Evolutionary conservation across 2,888 invertebrate genomes (phyloP), one percentile per base, ranked within the genome.

Genomic region (Candidula unifasciata): DNA sequence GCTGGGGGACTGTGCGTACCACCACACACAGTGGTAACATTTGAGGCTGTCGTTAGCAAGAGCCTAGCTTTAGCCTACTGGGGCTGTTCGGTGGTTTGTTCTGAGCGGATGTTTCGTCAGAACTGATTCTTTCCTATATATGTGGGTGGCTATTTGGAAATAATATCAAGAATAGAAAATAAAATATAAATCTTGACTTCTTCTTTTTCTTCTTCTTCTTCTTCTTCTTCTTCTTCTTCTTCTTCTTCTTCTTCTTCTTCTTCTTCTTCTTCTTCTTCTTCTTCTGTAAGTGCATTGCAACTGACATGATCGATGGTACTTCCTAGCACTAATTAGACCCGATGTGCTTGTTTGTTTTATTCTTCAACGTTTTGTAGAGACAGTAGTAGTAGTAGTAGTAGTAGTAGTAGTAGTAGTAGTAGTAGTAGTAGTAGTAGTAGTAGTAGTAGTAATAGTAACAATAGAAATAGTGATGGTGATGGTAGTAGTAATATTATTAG

Each of bases 1-100:
- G 77, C 54, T 54, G 54, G 54, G 54, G 54, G 21, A 6, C 44
- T 44, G 57, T n/a, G 77, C 77, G 77, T 77, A 77, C 77, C 77
- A 52, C 77, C 27, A 77, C 77, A 77, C 60, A 24, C n/a, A n/a
- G n/a, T n/a, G n/a, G 44, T 44, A 44, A 44, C 44, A 44, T 44
- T 44, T 44, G 44, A 24, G 18, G 21, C 24, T 60, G 60, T 60
- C 60, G 60, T 60, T 60, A 60, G 10, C 60, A 18, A 5, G 21
- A 60, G 60, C 60, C 60, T 60, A 44, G 44, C 44, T 13, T 44
- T 44, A 13, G 8, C 13, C 13, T 44, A 44, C 13, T n/a, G n/a
- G n/a, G 44, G 44, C 13, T 44, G 6, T 13, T 44, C 13, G 44
- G 2, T 13, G 44, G 6, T 44, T 44, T 44, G 8, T 44, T 44